Evolutionary conservation across 64 coral and sea anemone species (phyloP), one percentile per base, ranked within the genome.

Genomic region (Astreopora myriophthalma): DNA sequence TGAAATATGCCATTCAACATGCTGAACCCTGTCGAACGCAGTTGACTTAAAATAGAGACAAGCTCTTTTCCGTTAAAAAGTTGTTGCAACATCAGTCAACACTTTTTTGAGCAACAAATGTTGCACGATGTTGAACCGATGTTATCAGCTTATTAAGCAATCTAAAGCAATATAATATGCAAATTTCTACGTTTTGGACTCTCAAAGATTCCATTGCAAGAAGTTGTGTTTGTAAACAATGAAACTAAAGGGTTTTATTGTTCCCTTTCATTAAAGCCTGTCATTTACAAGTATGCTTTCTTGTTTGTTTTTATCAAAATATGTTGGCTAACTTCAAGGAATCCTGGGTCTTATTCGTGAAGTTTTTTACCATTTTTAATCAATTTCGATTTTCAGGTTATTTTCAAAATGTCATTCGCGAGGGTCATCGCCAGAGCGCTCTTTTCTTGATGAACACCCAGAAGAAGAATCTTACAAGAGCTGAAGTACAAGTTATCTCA

Each of bases 381-480:
- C 12, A 13, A 16, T 70, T 30, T 13, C 3, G 2, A 24, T 63
- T 82, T 82, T 22, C 31, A 83, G 79, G 5, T 11, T 64, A 83
- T 83, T 83, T 83, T 83, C 55, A 83, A n/a, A 32, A 22, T 64
- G 52, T 83, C 20, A 60, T 83, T 34, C 52, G n/a, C 37, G 79
- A 83, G 6, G 52, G 55, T 25, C 32, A 65, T 6, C 52, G 79
- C 20, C 79, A 83, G 32, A 83, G 55, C 37, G 6, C 33, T 37
- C 9, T 37, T 37, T 83, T 83, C 34, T 22, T 83, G 3, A 6
- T 38, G 7, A 64, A 25, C n/a, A 83, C 52, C 3, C 79, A 39
- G 22, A 62, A 62, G 19, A 62, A 36, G 17, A 83, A 83, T 34
- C 52, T 83, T 3, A 83, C 79, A 20, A 38, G 20, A 23, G 79